Evolutionary conservation across 2,888 invertebrate species (phyloP).

Genomic region (Troglohyphantes excavatus): DNA sequence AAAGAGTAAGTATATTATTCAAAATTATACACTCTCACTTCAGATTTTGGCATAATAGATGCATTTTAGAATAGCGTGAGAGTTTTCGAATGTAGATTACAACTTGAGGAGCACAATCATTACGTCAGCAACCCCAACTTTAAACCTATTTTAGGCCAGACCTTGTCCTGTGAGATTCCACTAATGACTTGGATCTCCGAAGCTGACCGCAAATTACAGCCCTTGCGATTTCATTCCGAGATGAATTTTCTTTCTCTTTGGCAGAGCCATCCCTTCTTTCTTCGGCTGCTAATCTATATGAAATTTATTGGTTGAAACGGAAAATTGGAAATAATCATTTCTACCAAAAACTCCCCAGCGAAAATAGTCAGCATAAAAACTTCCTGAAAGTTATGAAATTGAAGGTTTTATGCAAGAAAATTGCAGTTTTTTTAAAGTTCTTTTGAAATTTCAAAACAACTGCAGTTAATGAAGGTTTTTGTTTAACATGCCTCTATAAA

Average conservation of each 20-base stretch:
- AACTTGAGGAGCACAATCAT: conserved; percentile 42
- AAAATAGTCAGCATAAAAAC: no score
- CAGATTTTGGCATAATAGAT: conserved; percentile 24
- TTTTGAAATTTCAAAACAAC: no score
- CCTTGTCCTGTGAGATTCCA: conserved; percentile 15
- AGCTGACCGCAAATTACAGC: conserved; percentile 60
- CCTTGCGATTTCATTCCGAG: conserved; percentile 27
- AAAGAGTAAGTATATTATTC: background rate
- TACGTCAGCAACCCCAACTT: conserved; percentile 17
- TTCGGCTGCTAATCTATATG: background rate
- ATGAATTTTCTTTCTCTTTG: conserved; percentile 48
- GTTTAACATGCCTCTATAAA: no score
- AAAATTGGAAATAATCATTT: no score
- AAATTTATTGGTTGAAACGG: background rate
- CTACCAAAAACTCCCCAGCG: no score
- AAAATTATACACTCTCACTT: conserved; percentile 16
- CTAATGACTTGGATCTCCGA: conserved; percentile 32
- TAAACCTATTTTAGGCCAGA: conserved; percentile 45
- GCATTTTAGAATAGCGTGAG: conserved; percentile 28
- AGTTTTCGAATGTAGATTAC: conserved; percentile 45
- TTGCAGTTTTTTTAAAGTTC: no score
- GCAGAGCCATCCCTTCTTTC: background rate
- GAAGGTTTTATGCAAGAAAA: no score
- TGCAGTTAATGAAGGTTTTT: no score
- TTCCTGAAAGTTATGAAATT: no score